Evolutionary conservation across 1,140 invertebrate genomes (phyloP).

Genomic region (Drosophila orena): DNA sequence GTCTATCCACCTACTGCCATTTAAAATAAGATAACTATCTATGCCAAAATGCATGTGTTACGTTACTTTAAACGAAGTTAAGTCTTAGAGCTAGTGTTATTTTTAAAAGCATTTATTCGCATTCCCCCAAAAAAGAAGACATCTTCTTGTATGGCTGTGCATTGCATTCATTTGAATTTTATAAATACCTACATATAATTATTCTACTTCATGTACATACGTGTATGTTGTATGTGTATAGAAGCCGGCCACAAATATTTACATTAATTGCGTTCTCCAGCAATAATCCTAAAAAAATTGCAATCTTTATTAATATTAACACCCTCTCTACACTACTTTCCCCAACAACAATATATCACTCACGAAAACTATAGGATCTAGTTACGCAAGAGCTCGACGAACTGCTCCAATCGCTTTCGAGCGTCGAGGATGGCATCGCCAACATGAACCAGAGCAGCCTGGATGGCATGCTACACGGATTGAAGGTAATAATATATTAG

Average conservation of each 20-base stretch:
- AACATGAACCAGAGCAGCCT: conserved; percentile 89
- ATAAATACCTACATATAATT: conserved; percentile 26
- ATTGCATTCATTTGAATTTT: conserved; percentile 55
- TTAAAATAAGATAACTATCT: conserved; percentile 48
- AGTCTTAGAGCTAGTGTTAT: conserved; percentile 42
- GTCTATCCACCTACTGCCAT: conserved; percentile 56
- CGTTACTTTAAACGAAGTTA: conserved; percentile 25
- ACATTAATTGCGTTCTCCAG: conserved; percentile 22
- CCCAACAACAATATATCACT: conserved; percentile 25
- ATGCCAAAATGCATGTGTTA: conserved; percentile 58
- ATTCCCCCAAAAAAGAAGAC: conserved; percentile 9
- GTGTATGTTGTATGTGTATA: conserved; percentile 63
- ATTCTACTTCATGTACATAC: conserved; percentile 56
- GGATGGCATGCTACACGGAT: conserved; percentile 88
- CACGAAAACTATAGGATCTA: conserved; percentile 86
- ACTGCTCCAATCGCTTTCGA: conserved; percentile 87
- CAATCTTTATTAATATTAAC: conserved; percentile 70
- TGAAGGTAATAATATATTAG: conserved; percentile 87
- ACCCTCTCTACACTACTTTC: conserved; percentile 60
- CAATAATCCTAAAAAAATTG: conserved; percentile 21
- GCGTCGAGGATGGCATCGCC: conserved; percentile 88
- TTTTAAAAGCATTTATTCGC: conserved; percentile 33
- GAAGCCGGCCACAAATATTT: conserved; percentile 72
- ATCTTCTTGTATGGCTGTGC: conserved; percentile 45
- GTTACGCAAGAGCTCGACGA: conserved; percentile 88